Evolutionary conservation across 2,113 vertebrate genomes (phyloP).

Genomic region (Strix uralensis): DNA sequence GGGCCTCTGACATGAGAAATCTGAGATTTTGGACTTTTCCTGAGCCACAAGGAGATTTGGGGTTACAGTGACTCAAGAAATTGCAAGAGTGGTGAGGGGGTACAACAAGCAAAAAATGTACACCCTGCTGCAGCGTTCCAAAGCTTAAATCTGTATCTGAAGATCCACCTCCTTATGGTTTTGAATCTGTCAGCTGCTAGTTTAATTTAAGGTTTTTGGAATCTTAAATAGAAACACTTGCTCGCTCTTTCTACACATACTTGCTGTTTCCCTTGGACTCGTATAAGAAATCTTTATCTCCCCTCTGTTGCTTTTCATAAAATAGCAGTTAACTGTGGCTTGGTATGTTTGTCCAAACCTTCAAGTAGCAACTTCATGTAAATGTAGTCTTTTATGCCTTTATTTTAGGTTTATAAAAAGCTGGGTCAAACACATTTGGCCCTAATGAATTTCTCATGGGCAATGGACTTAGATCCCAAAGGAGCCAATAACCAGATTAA

Average conservation of each 20-base stretch:
- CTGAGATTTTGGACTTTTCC: not conserved
- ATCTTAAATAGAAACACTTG: not conserved
- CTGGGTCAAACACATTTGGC: conserved; percentile 96
- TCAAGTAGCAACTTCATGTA: conserved; percentile 40
- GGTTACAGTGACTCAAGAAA: not conserved
- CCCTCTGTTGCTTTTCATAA: not conserved
- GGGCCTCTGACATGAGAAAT: not conserved
- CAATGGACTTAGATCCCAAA: conserved; percentile 99
- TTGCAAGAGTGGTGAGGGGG: not conserved
- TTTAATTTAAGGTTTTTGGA: not conserved
- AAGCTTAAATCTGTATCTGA: not conserved
- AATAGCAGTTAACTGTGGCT: not conserved
- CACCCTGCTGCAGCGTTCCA: not conserved
- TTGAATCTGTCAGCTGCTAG: not conserved
- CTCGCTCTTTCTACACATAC: not conserved
- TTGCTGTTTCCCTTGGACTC: not conserved
- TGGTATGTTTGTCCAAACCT: not conserved
- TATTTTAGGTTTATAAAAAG: conserved; percentile 95
- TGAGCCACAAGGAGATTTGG: not conserved
- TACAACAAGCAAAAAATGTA: not conserved
- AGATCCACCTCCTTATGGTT: not conserved
- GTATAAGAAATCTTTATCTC: not conserved
- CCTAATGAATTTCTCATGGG: conserved; percentile 99
- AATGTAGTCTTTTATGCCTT: conserved; percentile 29
- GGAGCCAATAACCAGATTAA: conserved; percentile 99